A percentile compares a stretch with the other conserved stretches of the same genome.
Evolutionary conservation across 1,140 invertebrate species (phyloP).

Genomic region (Hetaerina americana): DNA sequence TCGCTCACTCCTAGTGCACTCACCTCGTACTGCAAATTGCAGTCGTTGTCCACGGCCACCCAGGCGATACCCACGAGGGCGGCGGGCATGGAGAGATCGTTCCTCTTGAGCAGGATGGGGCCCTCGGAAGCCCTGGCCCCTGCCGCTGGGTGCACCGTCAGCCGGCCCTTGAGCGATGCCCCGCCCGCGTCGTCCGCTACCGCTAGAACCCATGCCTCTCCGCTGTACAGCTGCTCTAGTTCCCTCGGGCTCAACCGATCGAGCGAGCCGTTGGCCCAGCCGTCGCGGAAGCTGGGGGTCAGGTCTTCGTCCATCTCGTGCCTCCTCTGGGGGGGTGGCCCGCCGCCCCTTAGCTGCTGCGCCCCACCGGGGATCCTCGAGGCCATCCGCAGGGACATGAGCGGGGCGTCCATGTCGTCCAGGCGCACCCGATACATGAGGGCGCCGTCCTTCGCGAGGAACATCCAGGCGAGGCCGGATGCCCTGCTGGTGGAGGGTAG

Average conservation of each 20-base stretch:
- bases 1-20: constrained; percentile 18
- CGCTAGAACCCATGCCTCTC: constrained; percentile 59
- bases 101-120: constrained; percentile 9
- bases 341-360: constrained; percentile 52
- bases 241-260: constrained; percentile 49
- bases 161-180: constrained; percentile 36
- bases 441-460: constrained; percentile 57
- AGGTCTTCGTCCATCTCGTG: constrained; percentile 54
- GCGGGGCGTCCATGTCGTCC: constrained; percentile 26
- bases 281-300: constrained; percentile 40
- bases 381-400: background rate
- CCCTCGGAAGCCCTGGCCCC: constrained; percentile 3
- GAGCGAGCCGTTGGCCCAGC: constrained; percentile 51
- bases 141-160: constrained; percentile 33
- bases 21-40: constrained; percentile 72
- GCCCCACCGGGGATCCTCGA: constrained; percentile 28
- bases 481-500: constrained; percentile 24
- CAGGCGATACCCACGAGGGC: constrained; percentile 61
- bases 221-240: constrained; percentile 64
- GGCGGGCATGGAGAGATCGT: constrained; percentile 21
- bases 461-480: constrained; percentile 63
- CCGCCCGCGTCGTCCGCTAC: constrained; percentile 33
- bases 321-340: constrained; percentile 47
- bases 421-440: constrained; percentile 57
- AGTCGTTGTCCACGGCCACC: constrained; percentile 66